Evolutionary conservation across 37 sponge, comb jelly and placozoan species (phyloP).

Genomic region (Spongia lamella): DNA sequence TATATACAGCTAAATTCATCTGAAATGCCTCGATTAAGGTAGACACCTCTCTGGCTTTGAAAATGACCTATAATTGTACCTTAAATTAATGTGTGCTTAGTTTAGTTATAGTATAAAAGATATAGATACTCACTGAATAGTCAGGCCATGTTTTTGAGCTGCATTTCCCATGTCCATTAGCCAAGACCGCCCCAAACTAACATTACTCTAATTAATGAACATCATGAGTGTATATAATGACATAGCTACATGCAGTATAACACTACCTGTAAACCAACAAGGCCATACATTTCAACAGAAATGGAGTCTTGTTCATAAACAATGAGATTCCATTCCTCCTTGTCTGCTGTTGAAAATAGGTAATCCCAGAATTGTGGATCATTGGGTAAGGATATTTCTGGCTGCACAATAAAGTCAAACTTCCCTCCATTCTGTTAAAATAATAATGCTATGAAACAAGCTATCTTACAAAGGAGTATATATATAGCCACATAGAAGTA

Average conservation of each 20-base stretch:
- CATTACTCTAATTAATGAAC: conserved; percentile 6
- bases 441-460: background rate
- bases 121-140: conserved; percentile 64
- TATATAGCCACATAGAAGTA: background rate
- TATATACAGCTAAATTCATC: too few relatives aligned
- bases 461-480: background rate
- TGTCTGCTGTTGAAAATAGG: conserved; percentile 58
- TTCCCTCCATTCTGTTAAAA: conserved; percentile 61
- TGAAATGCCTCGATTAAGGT: too few relatives aligned
- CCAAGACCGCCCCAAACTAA: conserved; percentile 40
- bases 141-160: conserved; percentile 21
- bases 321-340: conserved; percentile 25
- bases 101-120: too few relatives aligned
- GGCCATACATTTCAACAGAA: too few relatives aligned
- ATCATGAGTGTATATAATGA: background rate
- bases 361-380: conserved; percentile 57
- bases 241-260: background rate
- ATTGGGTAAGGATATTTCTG: conserved; percentile 42
- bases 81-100: too few relatives aligned
- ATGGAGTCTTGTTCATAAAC: conserved; percentile 69
- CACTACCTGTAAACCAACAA: too few relatives aligned
- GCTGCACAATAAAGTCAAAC: conserved; percentile 65
- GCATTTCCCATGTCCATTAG: conserved; percentile 52
- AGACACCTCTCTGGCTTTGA: too few relatives aligned
- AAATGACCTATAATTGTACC: too few relatives aligned